These are phyloP conservation scores for Chlamydotis undulata DNA, from an alignment of 2,113 vertebrate species.

Conservation along the genomic window DNA sequence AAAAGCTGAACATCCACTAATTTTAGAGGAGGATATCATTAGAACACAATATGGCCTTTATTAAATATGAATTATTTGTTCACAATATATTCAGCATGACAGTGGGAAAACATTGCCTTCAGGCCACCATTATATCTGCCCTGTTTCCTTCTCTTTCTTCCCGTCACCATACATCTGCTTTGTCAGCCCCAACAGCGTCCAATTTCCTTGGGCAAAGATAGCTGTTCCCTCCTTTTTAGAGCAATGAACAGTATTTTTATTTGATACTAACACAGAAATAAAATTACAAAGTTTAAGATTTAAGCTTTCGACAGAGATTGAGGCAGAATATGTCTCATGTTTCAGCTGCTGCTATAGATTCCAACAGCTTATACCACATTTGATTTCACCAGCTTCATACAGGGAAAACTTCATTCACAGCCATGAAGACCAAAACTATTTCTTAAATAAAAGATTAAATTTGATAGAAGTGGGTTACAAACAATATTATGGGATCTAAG, in stretches of 20 bases:
- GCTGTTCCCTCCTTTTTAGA: neutral
- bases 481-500: neutral
- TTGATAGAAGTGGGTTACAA: neutral
- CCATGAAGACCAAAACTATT: neutral
- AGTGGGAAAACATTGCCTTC: slow-evolving; percentile 48
- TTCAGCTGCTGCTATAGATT: neutral
- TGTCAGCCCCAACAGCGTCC: slow-evolving; percentile 9
- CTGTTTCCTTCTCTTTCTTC: slow-evolving; percentile 44
- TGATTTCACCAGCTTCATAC: neutral
- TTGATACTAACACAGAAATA: neutral
- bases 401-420: neutral
- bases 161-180: slow-evolving; percentile 33
- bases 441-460: neutral
- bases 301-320: neutral
- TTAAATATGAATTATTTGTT: slow-evolving; percentile 60
- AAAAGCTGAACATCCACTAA: neutral
- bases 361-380: neutral
- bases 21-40: neutral
- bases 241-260: neutral
- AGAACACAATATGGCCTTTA: slow-evolving; percentile 17
- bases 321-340: neutral
- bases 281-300: neutral
- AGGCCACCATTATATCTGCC: slow-evolving; percentile 54
- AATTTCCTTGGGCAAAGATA: neutral
- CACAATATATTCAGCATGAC: slow-evolving; percentile 17